These are phyloP conservation scores for Abrostola triplasia DNA, from an alignment of 2,888 invertebrate genomes.

Conservation along the genomic window DNA sequence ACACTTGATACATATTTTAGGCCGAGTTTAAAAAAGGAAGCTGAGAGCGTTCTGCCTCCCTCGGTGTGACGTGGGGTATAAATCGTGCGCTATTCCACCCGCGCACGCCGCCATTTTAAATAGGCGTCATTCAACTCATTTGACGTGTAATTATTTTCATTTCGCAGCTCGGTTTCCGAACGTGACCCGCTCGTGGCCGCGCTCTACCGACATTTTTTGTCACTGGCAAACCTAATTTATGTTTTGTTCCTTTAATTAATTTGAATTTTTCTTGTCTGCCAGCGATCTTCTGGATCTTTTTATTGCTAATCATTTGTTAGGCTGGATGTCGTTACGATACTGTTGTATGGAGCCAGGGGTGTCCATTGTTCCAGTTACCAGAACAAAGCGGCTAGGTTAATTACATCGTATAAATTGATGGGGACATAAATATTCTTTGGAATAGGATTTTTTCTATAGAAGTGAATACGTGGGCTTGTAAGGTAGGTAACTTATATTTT, in stretches of 20 bases:
- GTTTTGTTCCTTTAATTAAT: slow-evolving; percentile 71
- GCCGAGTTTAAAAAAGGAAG: slow-evolving; percentile 46
- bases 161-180: slow-evolving; percentile 72
- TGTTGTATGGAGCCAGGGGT: slow-evolving; percentile 15
- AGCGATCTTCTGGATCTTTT: slow-evolving; percentile 44
- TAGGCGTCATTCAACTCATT: slow-evolving; percentile 81
- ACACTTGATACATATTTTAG: slow-evolving; percentile 55
- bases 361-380: slow-evolving; percentile 28
- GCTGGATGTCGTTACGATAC: slow-evolving; percentile 35
- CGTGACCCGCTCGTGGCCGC: slow-evolving; percentile 58
- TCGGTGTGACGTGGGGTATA: slow-evolving; percentile 61
- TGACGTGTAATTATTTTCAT: slow-evolving; percentile 82
- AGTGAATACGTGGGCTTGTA: background rate
- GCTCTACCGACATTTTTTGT: slow-evolving; percentile 67
- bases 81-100: slow-evolving; percentile 62
- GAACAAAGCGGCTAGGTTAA: slow-evolving; percentile 39
- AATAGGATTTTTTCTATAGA: background rate
- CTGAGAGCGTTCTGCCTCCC: slow-evolving; percentile 30
- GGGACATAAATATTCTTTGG: slow-evolving; percentile 17
- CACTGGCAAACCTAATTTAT: slow-evolving; percentile 70
- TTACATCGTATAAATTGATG: slow-evolving; percentile 39
- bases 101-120: slow-evolving; percentile 70
- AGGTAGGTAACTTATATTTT: background rate
- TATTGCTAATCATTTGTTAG: slow-evolving; percentile 21
- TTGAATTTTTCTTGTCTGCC: slow-evolving; percentile 59